Evolutionary conservation across 2,797 vertebrate species (phyloP).

Genomic region (Sparidentex hasta): DNA sequence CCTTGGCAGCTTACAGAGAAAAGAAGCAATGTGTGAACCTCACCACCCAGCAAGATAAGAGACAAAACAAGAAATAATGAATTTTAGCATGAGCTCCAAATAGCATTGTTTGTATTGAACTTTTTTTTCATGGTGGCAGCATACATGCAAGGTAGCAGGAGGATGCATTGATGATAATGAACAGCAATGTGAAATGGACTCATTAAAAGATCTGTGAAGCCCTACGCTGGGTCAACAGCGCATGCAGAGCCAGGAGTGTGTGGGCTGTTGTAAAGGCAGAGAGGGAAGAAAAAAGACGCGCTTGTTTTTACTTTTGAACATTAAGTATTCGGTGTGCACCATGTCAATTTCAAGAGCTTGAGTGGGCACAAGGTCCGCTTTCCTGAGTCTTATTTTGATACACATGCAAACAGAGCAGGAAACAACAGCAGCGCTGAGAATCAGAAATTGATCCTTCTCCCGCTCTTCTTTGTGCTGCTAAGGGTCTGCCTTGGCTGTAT

Average conservation of each 20-base stretch:
- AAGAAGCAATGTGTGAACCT: constrained; percentile 30
- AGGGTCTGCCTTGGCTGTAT: constrained; percentile 24
- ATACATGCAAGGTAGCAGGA: neutral
- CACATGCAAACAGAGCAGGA: neutral
- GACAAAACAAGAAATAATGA: constrained; percentile 29
- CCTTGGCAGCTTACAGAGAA: constrained; percentile 27
- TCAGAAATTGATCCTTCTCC: neutral
- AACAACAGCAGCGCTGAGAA: neutral
- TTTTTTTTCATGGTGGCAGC: constrained; percentile 25
- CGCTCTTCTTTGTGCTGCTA: constrained; percentile 7
- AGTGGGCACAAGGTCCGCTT: constrained; percentile 52
- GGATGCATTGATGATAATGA: constrained; percentile 54
- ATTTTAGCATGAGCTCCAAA: constrained; percentile 17
- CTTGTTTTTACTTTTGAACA: constrained; percentile 48
- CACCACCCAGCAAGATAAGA: constrained; percentile 25
- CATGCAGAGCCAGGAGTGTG: constrained; percentile 35
- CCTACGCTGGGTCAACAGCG: constrained; percentile 40
- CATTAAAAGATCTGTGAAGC: constrained; percentile 53
- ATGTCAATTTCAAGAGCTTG: constrained; percentile 43
- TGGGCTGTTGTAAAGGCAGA: constrained; percentile 50
- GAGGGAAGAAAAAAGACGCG: constrained; percentile 15
- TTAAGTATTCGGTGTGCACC: constrained; percentile 29
- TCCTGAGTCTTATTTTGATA: constrained; percentile 16
- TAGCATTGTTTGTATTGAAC: constrained; percentile 4
- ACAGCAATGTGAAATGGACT: constrained; percentile 24